phyloP scores from a whole-genome alignment of 2,888 invertebrate species.

The Tetramorium bicarinatum region DNA sequence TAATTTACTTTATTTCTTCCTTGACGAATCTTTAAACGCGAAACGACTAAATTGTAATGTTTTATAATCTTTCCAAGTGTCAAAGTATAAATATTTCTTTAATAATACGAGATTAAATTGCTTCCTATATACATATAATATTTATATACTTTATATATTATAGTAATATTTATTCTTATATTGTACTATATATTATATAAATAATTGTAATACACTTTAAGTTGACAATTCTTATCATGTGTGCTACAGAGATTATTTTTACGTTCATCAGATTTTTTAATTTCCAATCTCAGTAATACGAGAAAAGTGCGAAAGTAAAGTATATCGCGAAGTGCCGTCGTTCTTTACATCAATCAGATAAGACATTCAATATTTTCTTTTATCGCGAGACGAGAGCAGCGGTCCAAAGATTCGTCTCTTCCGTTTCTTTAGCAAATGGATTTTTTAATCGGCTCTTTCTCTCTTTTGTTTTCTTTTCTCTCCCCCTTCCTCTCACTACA shows the following conservation, averaged over 20 bases:
- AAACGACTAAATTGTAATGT: background rate
- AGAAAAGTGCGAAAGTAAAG: background rate
- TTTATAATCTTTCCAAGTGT: background rate
- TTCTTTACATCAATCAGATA: background rate
- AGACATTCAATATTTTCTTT: background rate
- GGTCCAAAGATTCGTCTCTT: slow-evolving; percentile 67
- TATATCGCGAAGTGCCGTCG: background rate
- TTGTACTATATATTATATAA: background rate
- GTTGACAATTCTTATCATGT: background rate
- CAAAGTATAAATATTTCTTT: background rate
- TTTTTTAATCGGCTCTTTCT: slow-evolving; percentile 79
- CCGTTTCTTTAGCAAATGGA: slow-evolving; percentile 73
- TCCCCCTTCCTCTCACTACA: slow-evolving; percentile 57
- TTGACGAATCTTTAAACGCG: slow-evolving; percentile 67
- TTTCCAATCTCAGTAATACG: background rate
- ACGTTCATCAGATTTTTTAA: background rate
- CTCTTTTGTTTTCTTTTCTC: slow-evolving; percentile 75
- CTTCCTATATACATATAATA: background rate
- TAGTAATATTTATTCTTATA: background rate
- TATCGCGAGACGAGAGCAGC: background rate
- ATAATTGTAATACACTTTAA: background rate
- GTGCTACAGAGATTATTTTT: background rate
- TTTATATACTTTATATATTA: background rate
- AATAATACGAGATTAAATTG: background rate
- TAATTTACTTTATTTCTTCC: slow-evolving; percentile 61